Conservation (phyloP, 2,113 vertebrate species). For the Tiliqua scincoides region DNA sequence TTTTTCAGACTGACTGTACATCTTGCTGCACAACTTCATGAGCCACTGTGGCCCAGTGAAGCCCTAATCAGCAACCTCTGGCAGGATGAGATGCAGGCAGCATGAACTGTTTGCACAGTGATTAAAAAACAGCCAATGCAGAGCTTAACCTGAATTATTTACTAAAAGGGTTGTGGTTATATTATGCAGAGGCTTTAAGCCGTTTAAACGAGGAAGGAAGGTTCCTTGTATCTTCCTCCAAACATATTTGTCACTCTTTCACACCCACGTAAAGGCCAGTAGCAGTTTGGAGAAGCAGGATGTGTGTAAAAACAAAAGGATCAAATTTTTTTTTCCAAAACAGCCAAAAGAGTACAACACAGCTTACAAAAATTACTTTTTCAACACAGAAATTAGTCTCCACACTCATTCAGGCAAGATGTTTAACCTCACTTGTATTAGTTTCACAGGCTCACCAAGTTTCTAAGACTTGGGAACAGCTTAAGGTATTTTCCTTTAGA, state of each 20-base stretch:
- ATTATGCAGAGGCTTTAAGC: background rate
- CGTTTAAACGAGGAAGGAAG: background rate
- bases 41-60: background rate
- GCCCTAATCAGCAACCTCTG: background rate
- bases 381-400: background rate
- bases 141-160: background rate
- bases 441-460: background rate
- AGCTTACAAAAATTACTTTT: background rate
- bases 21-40: background rate
- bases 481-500: background rate
- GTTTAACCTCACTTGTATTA: background rate
- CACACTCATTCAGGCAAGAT: background rate
- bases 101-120: background rate
- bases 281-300: background rate
- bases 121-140: background rate
- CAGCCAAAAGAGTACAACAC: background rate
- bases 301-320: background rate
- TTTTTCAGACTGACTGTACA: background rate
- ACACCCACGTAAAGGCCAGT: background rate
- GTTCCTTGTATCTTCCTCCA: background rate
- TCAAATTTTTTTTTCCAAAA: rapidly evolving
- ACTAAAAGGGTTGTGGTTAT: background rate
- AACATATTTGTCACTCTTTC: background rate
- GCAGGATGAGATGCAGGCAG: background rate
- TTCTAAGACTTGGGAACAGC: background rate